Conservation (phyloP, 2,113 vertebrate genomes). For the Puntigrus tetrazona region DNA sequence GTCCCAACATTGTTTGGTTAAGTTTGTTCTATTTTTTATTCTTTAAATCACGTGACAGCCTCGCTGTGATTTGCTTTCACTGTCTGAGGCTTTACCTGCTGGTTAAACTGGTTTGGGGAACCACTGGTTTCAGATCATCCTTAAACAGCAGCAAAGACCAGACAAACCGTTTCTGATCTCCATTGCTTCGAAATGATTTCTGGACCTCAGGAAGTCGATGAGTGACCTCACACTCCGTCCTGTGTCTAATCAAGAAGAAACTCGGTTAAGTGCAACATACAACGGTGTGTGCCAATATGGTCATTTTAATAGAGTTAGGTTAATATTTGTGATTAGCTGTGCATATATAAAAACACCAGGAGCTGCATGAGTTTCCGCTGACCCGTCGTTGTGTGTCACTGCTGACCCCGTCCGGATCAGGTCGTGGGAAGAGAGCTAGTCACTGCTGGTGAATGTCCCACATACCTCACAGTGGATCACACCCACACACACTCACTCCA, state of each 20-base stretch:
- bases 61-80: neutral
- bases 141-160: neutral
- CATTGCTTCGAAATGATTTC: neutral
- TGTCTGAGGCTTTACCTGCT: neutral
- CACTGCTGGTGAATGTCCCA: neutral
- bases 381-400: too few relatives aligned
- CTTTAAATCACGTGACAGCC: neutral
- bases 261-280: neutral
- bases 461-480: neutral
- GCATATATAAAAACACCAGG: neutral
- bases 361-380: neutral
- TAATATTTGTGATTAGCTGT: neutral
- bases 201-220: neutral
- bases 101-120: conserved; percentile 17
- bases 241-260: neutral
- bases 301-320: neutral
- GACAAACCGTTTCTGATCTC: neutral
- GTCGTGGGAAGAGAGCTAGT: too few relatives aligned
- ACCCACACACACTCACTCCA: neutral
- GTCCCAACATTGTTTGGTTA: neutral
- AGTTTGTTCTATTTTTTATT: neutral
- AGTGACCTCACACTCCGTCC: neutral
- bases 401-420: neutral
- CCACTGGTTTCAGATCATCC: too few relatives aligned
- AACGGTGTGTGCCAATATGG: neutral